These are phyloP conservation scores for Nematopogon swammerdamellus DNA, from an alignment of 2,888 invertebrate genomes.

Conservation along the genomic window DNA sequence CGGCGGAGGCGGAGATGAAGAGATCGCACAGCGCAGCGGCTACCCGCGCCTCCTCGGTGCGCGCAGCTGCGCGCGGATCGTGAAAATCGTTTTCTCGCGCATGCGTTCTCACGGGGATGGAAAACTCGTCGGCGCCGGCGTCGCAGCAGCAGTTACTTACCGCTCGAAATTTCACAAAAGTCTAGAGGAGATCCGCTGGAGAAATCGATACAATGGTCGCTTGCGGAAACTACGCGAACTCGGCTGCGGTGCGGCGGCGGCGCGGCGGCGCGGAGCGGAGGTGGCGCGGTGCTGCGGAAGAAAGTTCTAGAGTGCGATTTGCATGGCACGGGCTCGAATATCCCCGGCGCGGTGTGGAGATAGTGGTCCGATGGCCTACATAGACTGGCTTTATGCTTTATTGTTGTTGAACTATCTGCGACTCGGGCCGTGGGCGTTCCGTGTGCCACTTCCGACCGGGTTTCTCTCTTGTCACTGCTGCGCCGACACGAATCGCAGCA, in stretches of 20 bases:
- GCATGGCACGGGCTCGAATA: slow-evolving; percentile 28
- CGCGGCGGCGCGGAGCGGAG: too few species aligned
- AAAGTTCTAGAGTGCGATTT: slow-evolving; percentile 50
- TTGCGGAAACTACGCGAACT: not conserved
- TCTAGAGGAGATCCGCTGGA: slow-evolving; percentile 17
- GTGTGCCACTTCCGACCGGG: not conserved
- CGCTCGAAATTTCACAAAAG: not conserved
- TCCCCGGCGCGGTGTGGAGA: slow-evolving; percentile 15
- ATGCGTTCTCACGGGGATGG: not conserved
- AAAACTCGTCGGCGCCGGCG: not conserved
- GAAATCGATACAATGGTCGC: slow-evolving; percentile 38
- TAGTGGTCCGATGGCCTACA: slow-evolving; percentile 36
- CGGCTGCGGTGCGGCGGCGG: too few species aligned
- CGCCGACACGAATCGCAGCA: too few species aligned
- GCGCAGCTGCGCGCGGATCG: not conserved
- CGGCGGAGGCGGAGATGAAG: too few species aligned
- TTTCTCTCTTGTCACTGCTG: not conserved
- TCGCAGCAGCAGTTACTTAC: not conserved
- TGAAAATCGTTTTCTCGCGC: not conserved
- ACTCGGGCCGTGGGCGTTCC: slow-evolving; percentile 26
- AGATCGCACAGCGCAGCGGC: too few species aligned
- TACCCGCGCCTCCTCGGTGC: not conserved
- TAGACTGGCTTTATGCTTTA: slow-evolving; percentile 46
- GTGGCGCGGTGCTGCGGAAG: too few species aligned
- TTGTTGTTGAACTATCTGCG: slow-evolving; percentile 44